phyloP scores from a whole-genome alignment of 2,888 invertebrate genomes.

The Hydropsyche betteni region DNA sequence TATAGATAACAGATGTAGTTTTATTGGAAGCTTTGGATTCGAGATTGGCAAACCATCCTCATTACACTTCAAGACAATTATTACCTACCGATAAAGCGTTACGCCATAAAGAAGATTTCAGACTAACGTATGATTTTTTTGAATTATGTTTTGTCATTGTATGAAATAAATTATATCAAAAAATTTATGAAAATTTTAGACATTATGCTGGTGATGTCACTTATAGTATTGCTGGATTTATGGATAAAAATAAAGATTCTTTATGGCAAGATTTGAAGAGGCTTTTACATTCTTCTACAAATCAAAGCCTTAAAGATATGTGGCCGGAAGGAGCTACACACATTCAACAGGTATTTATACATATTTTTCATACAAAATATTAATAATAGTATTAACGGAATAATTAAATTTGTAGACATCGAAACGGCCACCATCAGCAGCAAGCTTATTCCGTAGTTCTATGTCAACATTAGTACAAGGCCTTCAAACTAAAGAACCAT shows the following conservation, averaged over 20 bases:
- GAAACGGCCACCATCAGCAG: slow-evolving; percentile 93
- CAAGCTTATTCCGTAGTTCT: slow-evolving; percentile 92
- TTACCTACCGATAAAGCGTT: slow-evolving; percentile 84
- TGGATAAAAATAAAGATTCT: slow-evolving; percentile 97
- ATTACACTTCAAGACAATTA: slow-evolving; percentile 88
- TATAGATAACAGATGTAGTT: slow-evolving; percentile 73
- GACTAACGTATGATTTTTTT: slow-evolving; percentile 71
- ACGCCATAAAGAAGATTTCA: slow-evolving; percentile 80
- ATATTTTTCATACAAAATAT: slow-evolving; percentile 23
- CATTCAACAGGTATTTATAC: slow-evolving; percentile 71
- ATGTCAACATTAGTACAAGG: slow-evolving; percentile 91
- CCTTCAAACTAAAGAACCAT: slow-evolving; percentile 90
- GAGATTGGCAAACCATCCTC: slow-evolving; percentile 83
- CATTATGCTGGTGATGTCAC: slow-evolving; percentile 98
- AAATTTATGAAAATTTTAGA: slow-evolving; percentile 57
- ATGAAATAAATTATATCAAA: not conserved
- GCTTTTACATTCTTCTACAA: slow-evolving; percentile 83
- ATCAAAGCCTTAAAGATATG: slow-evolving; percentile 82
- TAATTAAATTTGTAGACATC: slow-evolving; percentile 74
- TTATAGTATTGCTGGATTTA: slow-evolving; percentile 88
- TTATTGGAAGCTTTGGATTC: slow-evolving; percentile 93
- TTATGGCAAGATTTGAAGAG: slow-evolving; percentile 97
- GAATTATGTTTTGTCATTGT: not conserved
- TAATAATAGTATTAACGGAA: slow-evolving; percentile 28
- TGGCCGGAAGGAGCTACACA: slow-evolving; percentile 97